Base-by-base conservation (phyloP, 2,888 invertebrate genomes). In the Anthophora plumipes region DNA sequence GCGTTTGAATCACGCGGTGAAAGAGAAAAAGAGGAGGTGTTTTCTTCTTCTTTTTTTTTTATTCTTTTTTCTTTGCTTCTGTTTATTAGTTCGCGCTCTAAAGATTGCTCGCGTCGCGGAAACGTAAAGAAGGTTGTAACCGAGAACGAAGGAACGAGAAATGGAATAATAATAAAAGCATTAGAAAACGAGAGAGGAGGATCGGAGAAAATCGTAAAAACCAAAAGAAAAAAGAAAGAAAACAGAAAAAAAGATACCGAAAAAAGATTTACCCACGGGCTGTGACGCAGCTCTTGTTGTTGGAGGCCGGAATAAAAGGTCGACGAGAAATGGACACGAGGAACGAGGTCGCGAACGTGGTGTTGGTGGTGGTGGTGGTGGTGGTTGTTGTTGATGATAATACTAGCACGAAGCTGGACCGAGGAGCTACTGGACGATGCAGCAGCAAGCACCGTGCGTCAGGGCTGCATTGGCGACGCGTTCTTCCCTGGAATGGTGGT, bases 381-480 rank as follows among this genome's bases (percentile, higher is more conserved):
- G n/a, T n/a, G n/a, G n/a, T n/a, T n/a, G 77, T 25, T 20, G 60
- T 39, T 31, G 31, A 4, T 31, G 31, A 31, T 31, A 31, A 31
- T 17, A 46, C 20, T 37, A 46, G 22, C 55, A 20, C 31, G 41
- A 57, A 41, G 25, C 54, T 52, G 60, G 25, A 43, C 25, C 55
- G 55, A 50, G 17, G n/a, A n/a, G 22, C 70, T 88, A 93, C 88
- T 93, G 92, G 69, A 93, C 91, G 89, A 93, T 92, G 88, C 93
- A 93, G 87, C 93, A 93, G 85, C 93, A 93, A 66, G 93, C 92
- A 83, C 90, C 91, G 86, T 87, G 92, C 83, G 89, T 90, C 78
- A 91, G 87, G 82, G 89, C 86, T 64, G 80, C 88, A n/a, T 87
- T 89, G 66, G 89, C 87, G 77, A 88, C 89, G 83, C 87, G 85